Conservation (phyloP, 2,888 invertebrate genomes). For the Muscina levida region DNA sequence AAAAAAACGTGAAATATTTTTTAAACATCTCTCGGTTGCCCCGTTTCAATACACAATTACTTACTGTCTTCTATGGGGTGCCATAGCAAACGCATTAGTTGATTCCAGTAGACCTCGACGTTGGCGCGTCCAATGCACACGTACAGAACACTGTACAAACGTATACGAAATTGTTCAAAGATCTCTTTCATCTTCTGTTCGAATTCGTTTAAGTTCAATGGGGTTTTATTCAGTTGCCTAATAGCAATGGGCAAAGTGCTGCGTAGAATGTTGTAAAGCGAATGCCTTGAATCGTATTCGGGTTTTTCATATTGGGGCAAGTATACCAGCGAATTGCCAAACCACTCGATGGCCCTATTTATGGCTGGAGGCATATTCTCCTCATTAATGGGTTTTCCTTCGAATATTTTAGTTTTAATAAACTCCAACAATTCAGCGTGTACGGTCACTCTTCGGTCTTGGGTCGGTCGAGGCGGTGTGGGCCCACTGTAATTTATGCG, state of each 20-base stretch:
- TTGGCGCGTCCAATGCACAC: conserved; percentile 76
- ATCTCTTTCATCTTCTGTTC: conserved; percentile 74
- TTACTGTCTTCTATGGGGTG: conserved; percentile 71
- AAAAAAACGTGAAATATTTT: too few species aligned
- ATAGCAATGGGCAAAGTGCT: conserved; percentile 75
- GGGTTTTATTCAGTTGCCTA: conserved; percentile 69
- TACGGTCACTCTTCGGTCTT: conserved; percentile 68
- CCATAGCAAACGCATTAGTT: conserved; percentile 73
- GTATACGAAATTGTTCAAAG: conserved; percentile 74
- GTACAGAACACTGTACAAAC: conserved; percentile 76
- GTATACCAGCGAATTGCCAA: conserved; percentile 73
- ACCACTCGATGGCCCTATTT: conserved; percentile 74
- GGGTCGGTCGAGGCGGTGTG: conserved; percentile 47
- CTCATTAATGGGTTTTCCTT: conserved; percentile 73
- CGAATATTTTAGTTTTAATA: conserved; percentile 73
- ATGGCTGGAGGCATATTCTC: conserved; percentile 74
- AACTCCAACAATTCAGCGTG: conserved; percentile 74
- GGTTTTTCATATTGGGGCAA: conserved; percentile 77
- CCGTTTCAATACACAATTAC: conserved; percentile 61
- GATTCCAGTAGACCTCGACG: conserved; percentile 77
- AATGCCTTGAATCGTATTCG: conserved; percentile 77
- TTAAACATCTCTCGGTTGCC: too few species aligned
- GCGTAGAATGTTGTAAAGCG: conserved; percentile 76
- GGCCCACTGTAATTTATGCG: too few species aligned
- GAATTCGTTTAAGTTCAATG: conserved; percentile 71